Conservation (phyloP, 2,888 invertebrate species). For the Caenorhabditis sp. region DNA sequence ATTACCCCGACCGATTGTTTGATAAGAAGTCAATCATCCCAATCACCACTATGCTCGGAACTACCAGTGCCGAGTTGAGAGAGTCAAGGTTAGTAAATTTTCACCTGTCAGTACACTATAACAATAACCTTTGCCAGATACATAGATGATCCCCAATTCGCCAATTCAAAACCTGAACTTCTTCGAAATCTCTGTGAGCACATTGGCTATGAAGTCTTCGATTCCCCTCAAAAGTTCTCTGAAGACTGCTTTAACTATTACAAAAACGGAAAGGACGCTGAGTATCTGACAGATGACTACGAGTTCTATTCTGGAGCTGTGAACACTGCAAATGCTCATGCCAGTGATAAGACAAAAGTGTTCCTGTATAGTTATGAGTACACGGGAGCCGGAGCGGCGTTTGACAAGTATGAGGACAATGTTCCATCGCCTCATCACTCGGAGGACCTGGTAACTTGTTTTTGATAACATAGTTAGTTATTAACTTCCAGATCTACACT, state of each 20-base stretch:
- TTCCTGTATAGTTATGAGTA: constrained; percentile 59
- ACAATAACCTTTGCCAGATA: constrained; percentile 5
- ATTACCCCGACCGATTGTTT: background rate
- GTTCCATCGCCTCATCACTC: constrained; percentile 60
- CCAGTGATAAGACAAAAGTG: constrained; percentile 24
- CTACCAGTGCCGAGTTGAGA: constrained; percentile 31
- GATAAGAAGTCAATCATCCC: background rate
- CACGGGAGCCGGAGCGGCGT: constrained; percentile 52
- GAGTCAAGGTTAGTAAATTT: background rate
- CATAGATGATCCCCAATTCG: constrained; percentile 12
- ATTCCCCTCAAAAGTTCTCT: constrained; percentile 23
- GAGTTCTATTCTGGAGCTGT: constrained; percentile 40
- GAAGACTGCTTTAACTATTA: constrained; percentile 18
- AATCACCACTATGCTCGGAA: constrained; percentile 19
- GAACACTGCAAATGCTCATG: constrained; percentile 21
- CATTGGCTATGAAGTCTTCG: constrained; percentile 27
- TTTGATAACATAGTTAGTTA: constrained; percentile 1
- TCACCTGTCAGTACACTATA: background rate
- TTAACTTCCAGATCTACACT: constrained; percentile 65
- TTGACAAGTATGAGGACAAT: constrained; percentile 43
- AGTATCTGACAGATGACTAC: constrained; percentile 48
- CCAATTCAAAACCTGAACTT: background rate
- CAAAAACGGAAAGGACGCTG: constrained; percentile 1
- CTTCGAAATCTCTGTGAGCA: constrained; percentile 39
- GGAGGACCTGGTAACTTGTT: constrained; percentile 55